These are phyloP conservation scores for Saguinus imperator DNA, from an alignment of 2,113 vertebrate genomes.

Conservation along the genomic window DNA sequence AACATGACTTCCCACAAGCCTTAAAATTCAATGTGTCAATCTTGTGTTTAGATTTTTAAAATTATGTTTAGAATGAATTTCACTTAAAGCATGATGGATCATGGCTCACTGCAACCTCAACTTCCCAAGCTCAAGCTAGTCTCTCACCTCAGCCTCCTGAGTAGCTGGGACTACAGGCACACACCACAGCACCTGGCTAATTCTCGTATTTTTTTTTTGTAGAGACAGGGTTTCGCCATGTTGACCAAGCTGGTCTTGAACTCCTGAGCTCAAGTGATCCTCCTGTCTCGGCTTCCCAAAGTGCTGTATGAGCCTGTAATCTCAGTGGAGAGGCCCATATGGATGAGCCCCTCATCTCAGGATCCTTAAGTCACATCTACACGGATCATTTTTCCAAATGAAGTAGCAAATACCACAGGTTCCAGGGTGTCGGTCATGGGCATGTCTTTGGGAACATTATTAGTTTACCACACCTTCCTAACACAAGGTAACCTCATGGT, in stretches of 20 bases:
- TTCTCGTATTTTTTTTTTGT: no score
- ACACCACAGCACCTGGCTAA: no score
- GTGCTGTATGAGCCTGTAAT: no score
- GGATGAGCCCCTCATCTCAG: background rate
- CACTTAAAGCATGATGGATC: background rate
- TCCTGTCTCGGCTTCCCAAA: no score
- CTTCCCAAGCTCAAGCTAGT: no score
- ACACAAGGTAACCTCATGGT: background rate
- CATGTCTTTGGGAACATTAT: background rate
- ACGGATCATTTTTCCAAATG: background rate
- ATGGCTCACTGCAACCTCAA: no score
- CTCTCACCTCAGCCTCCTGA: no score
- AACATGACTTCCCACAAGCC: background rate
- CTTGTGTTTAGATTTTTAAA: slow-evolving; percentile 15
- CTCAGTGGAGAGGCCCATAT: background rate
- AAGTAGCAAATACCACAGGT: background rate
- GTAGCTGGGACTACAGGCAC: no score
- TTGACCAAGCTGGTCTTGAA: no score
- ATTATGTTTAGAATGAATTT: slow-evolving; percentile 36
- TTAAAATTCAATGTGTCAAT: slow-evolving; percentile 21
- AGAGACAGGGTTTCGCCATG: no score
- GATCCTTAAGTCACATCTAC: background rate
- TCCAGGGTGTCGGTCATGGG: background rate
- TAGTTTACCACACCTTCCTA: background rate
- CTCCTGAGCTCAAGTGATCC: no score